These are phyloP conservation scores for Pseudanteris insignis DNA, from an alignment of 2,888 invertebrate genomes.

Conservation along the genomic window DNA sequence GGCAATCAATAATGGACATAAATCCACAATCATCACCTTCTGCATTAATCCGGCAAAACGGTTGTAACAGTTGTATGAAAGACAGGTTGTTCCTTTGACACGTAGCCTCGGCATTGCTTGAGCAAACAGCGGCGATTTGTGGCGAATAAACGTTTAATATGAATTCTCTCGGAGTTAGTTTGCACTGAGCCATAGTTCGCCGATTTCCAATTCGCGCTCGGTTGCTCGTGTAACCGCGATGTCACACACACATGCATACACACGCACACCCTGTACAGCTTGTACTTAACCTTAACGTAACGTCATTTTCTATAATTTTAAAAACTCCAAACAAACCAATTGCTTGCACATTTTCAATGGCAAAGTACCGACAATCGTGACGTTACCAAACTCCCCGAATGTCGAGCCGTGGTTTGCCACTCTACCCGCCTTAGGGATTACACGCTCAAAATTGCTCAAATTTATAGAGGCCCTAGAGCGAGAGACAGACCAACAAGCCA, in stretches of 20 bases:
- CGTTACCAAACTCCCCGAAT: no score
- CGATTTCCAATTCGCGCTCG: no score
- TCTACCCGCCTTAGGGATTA: no score
- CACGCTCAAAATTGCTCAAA: no score
- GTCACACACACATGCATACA: constrained; percentile 8
- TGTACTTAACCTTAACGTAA: constrained; percentile 10
- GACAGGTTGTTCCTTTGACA: constrained; percentile 91
- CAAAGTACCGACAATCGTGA: no score
- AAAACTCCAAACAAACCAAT: no score
- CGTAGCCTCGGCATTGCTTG: constrained; percentile 81
- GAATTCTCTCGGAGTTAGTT: constrained; percentile 79
- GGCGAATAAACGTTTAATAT: constrained; percentile 91
- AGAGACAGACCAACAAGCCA: no score
- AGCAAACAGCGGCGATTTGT: constrained; percentile 85
- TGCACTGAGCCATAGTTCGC: constrained; percentile 69
- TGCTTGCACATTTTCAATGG: no score
- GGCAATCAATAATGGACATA: constrained; percentile 7
- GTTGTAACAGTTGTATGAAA: constrained; percentile 89
- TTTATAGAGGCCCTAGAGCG: no score
- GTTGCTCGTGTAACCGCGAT: constrained; percentile 2
- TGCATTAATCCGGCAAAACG: constrained; percentile 80
- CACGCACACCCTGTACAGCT: no score
- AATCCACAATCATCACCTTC: constrained; percentile 73
- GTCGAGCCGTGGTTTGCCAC: no score
- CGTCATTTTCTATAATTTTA: no score